These are phyloP conservation scores for Panagrolaimus sp. DNA, from an alignment of 1,140 invertebrate genomes.

Conservation along the genomic window DNA sequence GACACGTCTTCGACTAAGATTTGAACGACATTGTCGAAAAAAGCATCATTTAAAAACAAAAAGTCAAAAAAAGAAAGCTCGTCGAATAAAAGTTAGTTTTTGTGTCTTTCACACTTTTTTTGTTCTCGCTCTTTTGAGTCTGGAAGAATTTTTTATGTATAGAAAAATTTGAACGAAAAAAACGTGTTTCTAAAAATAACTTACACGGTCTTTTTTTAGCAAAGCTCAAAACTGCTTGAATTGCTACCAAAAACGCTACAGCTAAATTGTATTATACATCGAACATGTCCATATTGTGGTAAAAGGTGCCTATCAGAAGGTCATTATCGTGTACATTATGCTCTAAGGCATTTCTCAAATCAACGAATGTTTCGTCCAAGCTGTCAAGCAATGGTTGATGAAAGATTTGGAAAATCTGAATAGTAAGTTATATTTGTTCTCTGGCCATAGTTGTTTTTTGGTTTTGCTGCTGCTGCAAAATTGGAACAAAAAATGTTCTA, in stretches of 20 bases:
- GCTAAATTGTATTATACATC: too few relatives aligned
- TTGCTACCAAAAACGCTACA: too few relatives aligned
- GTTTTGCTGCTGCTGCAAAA: too few relatives aligned
- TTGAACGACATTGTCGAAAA: neutral
- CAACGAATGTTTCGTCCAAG: neutral
- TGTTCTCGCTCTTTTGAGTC: too few relatives aligned
- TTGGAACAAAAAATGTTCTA: too few relatives aligned
- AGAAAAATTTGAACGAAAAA: too few relatives aligned
- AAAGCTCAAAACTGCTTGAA: too few relatives aligned
- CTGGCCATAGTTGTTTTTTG: neutral
- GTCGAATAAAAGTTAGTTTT: neutral
- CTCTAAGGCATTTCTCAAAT: neutral
- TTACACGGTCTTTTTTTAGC: too few relatives aligned
- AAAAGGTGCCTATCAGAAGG: neutral
- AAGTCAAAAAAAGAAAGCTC: neutral
- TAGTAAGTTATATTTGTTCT: neutral
- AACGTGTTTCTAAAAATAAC: too few relatives aligned
- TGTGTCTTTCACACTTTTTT: neutral
- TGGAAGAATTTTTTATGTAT: too few relatives aligned
- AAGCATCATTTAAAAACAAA: constrained; percentile 10
- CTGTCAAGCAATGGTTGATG: neutral
- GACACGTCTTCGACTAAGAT: neutral
- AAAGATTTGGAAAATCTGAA: neutral
- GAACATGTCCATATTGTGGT: neutral
- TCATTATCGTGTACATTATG: neutral